A percentile compares a stretch with the other conserved stretches of the same genome.
Conservation (phyloP, 2,888 invertebrate species). For the Caenorhabditis auriculariae region DNA sequence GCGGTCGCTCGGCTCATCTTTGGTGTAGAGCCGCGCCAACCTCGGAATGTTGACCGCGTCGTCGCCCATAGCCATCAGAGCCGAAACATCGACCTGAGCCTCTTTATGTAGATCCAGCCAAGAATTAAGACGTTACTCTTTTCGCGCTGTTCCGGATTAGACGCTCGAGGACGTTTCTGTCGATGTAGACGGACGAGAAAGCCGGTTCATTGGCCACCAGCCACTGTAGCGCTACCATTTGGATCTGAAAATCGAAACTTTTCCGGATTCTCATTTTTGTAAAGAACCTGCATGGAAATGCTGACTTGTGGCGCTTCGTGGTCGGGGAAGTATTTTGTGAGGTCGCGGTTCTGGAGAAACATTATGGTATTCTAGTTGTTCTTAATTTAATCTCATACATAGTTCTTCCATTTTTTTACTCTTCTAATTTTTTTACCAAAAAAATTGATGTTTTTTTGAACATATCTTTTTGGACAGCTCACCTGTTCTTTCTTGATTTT, state of each 20-base stretch:
- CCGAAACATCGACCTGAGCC: conserved; percentile 46
- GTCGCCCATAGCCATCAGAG: conserved; percentile 46
- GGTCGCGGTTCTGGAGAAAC: conserved; percentile 18
- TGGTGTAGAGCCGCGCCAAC: conserved; percentile 63
- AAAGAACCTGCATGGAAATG: conserved; percentile 35
- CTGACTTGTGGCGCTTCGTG: conserved; percentile 45
- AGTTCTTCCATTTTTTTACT: no score
- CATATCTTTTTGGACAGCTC: background rate
- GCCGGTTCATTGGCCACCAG: conserved; percentile 45
- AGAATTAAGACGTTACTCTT: conserved; percentile 15
- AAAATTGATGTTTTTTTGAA: no score
- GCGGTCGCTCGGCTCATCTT: conserved; percentile 72
- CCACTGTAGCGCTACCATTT: conserved; percentile 52
- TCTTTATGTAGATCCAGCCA: background rate
- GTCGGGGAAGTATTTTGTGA: conserved; percentile 37
- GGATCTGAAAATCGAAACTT: conserved; percentile 19
- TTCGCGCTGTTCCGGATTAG: conserved; percentile 39
- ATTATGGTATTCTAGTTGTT: no score
- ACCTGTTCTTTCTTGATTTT: conserved; percentile 33
- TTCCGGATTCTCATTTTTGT: background rate
- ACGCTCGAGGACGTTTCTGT: conserved; percentile 44
- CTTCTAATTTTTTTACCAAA: no score
- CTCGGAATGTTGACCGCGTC: conserved; percentile 50
- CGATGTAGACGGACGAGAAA: conserved; percentile 39
- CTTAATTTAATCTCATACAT: no score